Percentiles rank a stretch among this genome's conserved stretches.
Evolutionary conservation across 1,140 invertebrate genomes (phyloP).

Genomic region (Nylanderia fulva): DNA sequence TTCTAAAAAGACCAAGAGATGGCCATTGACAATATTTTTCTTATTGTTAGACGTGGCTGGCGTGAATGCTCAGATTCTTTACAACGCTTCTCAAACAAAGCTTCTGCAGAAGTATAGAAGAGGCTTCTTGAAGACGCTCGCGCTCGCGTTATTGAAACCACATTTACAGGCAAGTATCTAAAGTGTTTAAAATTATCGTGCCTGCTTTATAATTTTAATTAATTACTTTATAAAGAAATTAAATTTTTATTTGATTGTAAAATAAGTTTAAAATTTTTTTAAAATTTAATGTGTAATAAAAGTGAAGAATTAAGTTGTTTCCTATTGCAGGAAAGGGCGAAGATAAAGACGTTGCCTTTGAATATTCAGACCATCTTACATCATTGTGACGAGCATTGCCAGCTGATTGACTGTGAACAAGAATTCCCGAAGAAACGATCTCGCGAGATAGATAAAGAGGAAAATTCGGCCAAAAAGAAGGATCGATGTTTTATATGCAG

Average conservation of each 20-base stretch:
- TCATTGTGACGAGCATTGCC: too few relatives aligned
- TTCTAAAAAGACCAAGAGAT: not conserved
- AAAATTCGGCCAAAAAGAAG: not conserved
- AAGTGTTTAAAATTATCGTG: not conserved
- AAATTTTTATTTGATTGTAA: too few relatives aligned
- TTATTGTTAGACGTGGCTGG: not conserved
- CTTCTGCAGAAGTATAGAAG: not conserved
- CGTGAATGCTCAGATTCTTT: constrained; percentile 1
- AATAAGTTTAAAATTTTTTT: too few relatives aligned
- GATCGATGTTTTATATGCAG: not conserved
- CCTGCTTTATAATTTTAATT: not conserved
- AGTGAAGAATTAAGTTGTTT: not conserved
- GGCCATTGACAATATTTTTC: not conserved
- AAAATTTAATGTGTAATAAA: not conserved
- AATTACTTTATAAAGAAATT: too few relatives aligned
- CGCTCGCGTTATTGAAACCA: not conserved
- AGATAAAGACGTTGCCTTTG: not conserved
- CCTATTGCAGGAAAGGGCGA: not conserved
- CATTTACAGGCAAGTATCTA: not conserved
- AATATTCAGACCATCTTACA: not conserved
- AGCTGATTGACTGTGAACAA: too few relatives aligned
- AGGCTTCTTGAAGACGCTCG: not conserved
- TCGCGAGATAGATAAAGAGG: not conserved
- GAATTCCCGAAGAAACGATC: not conserved
- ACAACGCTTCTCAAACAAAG: not conserved